Evolutionary conservation across 2,888 invertebrate genomes (phyloP), one percentile per base, ranked within the genome.

Genomic region (Pachymerium ferrugineum): DNA sequence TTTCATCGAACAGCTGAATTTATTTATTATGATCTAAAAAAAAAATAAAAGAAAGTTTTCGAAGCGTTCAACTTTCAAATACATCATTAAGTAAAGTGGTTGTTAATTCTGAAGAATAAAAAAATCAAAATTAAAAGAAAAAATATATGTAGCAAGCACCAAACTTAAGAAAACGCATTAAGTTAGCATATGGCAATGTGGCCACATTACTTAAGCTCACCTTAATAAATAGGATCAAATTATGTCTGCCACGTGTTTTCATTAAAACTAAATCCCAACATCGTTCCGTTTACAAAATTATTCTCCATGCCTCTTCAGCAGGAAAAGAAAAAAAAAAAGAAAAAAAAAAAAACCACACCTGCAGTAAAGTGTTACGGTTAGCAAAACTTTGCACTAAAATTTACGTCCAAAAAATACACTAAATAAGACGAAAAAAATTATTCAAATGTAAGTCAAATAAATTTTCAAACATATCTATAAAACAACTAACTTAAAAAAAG

Each of bases 141-240:
- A n/a, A n/a, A n/a, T n/a, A n/a, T n/a, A 54, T 54, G 54, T 54
- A 28, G 25, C 22, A 22, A 54, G 22, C 25, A 54, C 54, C 22
- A 54, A 54, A 54, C 25, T 54, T 54, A 54, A 54, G 54, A 54
- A 54, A 54, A 25, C 54, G 54, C 54, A 54, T 54, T 54, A 54
- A 54, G 54, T 22, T 54, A 54, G 54, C 54, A 54, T 54, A 54
- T 54, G 54, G 54, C 54, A 54, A 54, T 54, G 54, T 54, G 54
- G 54, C 54, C 54, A 54, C 54, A 54, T 54, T 54, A 54, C 54
- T 54, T 54, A 54, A 54, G 54, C 54, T 25, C 54, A 54, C 54
- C 54, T 54, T 54, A 54, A 54, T 54, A 54, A 54, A 54, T 54
- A 54, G 54, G 54, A 54, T 54, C 54, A 54, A 54, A 54, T 54